A percentile compares a stretch with the other conserved stretches of the same genome.
phyloP scores from a whole-genome alignment of 1,140 invertebrate species.

The Phocides pigmalion region DNA sequence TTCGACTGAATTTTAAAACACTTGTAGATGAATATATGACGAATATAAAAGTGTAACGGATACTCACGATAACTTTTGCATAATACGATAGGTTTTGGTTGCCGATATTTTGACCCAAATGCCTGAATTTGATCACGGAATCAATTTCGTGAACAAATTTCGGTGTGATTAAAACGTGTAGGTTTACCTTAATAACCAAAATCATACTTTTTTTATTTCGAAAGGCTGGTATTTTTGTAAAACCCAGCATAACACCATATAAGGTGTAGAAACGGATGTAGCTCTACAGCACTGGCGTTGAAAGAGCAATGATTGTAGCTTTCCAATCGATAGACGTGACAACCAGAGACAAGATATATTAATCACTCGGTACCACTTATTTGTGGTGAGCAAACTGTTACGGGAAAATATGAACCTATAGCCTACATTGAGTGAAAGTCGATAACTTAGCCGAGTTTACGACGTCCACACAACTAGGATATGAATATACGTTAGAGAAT shows the following conservation, averaged over 20 bases:
- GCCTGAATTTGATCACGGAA: background rate
- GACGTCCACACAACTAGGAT: conserved; percentile 19
- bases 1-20: background rate
- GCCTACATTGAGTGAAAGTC: conserved; percentile 46
- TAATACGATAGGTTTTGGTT: background rate
- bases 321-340: conserved; percentile 28
- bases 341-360: conserved; percentile 33
- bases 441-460: conserved; percentile 33
- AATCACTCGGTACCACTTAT: conserved; percentile 45
- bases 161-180: too few species aligned
- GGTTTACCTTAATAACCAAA: too few species aligned
- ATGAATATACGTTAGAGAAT: conserved; percentile 25
- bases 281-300: conserved; percentile 12
- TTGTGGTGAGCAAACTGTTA: conserved; percentile 43
- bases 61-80: background rate
- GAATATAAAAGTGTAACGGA: background rate
- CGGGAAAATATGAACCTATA: conserved; percentile 44
- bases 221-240: background rate
- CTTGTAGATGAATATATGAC: background rate
- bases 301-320: conserved; percentile 20
- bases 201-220: too few species aligned
- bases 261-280: background rate
- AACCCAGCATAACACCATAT: background rate
- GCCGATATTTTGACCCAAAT: background rate
- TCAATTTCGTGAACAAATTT: background rate